Base-by-base conservation (phyloP, 2,888 invertebrate species). In the Sesia apiformis region DNA sequence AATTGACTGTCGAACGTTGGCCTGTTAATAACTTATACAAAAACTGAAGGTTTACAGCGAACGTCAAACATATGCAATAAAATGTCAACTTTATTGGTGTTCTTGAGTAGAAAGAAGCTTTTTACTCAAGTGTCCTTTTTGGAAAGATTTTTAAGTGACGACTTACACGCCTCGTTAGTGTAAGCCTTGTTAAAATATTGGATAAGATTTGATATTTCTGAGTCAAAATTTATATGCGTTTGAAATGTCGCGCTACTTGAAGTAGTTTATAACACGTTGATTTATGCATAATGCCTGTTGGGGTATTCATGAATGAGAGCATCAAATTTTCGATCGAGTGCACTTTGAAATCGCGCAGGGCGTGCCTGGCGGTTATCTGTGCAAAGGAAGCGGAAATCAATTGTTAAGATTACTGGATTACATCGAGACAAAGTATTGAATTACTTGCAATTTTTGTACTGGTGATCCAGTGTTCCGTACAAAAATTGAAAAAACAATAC, bases 351-450 rank as follows among this genome's bases (percentile, higher is more conserved):
- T 65, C 63, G 60, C 66, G 63, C n/a, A 69, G 76, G 81, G 88
- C 77, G 84, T 78, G 81, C 75, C 39, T 8, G 67, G 57, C 67
- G 64, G 73, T 76, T 86, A 82, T 86, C 84, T 84, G 69, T 69
- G 59, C 65, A 67, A 68, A 75, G 84, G 85, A 85, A 88, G 68
- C 88, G 88, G 86, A 88, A 81, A 72, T 82, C 79, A 71, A 84
- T 85, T 87, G 85, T 85, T 73, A 63, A 23, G 61, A 69, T 69
- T 73, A 69, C 70, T 63, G 75, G 72, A 72, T 74, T 69, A 67
- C 64, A 70, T 63, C 61, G 67, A 74, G 66, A 57, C 60, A 60
- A 64, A 76, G 78, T 81, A 78, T 86, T 74, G 65, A 60, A 68
- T 85, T 86, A 76, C 50, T 23, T 23, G 23, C 23, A 23, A 23